phyloP scores from a whole-genome alignment of 2,888 invertebrate species.

The Meghimatium bilineatum region DNA sequence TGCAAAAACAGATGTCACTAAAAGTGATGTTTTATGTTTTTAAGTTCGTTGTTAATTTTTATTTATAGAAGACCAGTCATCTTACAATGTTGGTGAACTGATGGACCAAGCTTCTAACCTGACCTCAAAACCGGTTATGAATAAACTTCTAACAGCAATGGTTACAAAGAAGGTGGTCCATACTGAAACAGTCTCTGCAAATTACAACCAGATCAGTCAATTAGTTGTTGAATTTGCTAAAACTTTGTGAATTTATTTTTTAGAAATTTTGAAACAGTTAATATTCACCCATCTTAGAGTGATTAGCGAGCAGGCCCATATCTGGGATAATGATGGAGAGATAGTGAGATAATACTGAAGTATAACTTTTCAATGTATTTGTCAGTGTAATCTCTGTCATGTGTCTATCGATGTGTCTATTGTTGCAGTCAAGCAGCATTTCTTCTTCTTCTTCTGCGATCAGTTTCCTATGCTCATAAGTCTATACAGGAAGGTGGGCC shows the following conservation, averaged over 20 bases:
- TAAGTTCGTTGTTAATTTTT: no score
- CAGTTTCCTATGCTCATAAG: no score
- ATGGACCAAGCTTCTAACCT: slow-evolving; percentile 41
- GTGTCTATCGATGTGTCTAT: no score
- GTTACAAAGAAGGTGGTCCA: slow-evolving; percentile 49
- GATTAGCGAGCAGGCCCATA: not conserved
- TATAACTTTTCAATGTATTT: no score
- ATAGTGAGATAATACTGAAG: no score
- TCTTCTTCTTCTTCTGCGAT: no score
- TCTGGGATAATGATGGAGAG: no score
- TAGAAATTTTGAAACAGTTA: not conserved
- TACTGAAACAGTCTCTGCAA: slow-evolving; percentile 35
- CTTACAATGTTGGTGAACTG: slow-evolving; percentile 38
- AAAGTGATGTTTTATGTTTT: no score
- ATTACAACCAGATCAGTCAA: slow-evolving; percentile 41
- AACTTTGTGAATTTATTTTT: slow-evolving; percentile 30
- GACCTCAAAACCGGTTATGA: slow-evolving; percentile 38
- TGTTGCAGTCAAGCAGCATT: no score
- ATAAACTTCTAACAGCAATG: slow-evolving; percentile 48
- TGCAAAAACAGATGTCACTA: no score
- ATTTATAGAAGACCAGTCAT: not conserved
- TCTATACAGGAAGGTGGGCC: no score
- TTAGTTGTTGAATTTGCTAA: slow-evolving; percentile 47
- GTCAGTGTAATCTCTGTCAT: no score
- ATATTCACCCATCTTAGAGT: not conserved